phyloP scores from a whole-genome alignment of 2,113 vertebrate genomes.

The Oxygymnocypris stewartii region DNA sequence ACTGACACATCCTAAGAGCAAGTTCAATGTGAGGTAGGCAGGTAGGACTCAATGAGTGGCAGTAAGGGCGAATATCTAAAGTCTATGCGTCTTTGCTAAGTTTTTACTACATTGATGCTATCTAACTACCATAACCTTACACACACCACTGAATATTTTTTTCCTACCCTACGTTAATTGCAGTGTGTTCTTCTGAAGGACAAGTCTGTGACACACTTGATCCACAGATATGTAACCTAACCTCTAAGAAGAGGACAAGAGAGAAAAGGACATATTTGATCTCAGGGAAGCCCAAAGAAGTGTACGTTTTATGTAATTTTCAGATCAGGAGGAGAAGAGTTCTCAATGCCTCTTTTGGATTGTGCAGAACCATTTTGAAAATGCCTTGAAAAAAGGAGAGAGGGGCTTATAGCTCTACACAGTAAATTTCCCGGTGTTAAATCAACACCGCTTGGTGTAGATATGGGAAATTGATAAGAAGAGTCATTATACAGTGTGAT shows the following conservation, averaged over 20 bases:
- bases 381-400: background rate
- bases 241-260: conserved; percentile 81
- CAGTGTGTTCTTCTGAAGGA: conserved; percentile 76
- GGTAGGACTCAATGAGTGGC: background rate
- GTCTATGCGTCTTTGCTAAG: background rate
- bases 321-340: background rate
- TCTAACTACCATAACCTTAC: background rate
- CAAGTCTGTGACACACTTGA: conserved; percentile 92
- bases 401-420: conserved; percentile 15
- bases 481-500: conserved; percentile 43
- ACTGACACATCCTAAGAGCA: conserved; percentile 11
- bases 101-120: background rate
- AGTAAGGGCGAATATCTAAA: background rate
- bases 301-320: background rate
- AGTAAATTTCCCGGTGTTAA: too few relatives aligned
- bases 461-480: conserved; percentile 34
- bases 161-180: background rate
- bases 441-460: too few relatives aligned
- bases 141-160: background rate
- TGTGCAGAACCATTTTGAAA: conserved; percentile 3
- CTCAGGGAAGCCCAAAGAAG: background rate
- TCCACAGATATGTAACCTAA: conserved; percentile 88
- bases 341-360: background rate
- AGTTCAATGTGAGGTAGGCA: background rate
- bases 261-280: conserved; percentile 48